Evolutionary conservation across 2,113 vertebrate genomes (phyloP).

Genomic region (Zingel zingel): DNA sequence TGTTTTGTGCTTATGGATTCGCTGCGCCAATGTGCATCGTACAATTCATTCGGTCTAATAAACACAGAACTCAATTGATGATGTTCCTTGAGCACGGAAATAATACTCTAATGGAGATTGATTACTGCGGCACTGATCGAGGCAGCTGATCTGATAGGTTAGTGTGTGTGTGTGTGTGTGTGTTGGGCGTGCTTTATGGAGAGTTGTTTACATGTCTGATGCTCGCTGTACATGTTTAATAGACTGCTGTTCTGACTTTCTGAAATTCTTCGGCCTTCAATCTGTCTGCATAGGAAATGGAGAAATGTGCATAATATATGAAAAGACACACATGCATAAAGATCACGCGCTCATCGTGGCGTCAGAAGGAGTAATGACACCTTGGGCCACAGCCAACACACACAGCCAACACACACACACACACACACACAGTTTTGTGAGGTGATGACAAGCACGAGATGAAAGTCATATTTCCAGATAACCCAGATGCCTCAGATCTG

Average conservation of each 20-base stretch:
- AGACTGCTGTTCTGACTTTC: conserved; percentile 31
- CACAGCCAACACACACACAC: background rate
- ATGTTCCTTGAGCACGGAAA: conserved; percentile 36
- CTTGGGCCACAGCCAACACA: background rate
- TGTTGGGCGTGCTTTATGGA: conserved; percentile 23
- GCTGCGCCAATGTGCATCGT: background rate
- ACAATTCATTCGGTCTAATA: conserved; percentile 39
- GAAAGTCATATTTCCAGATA: conserved; percentile 56
- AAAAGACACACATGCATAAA: background rate
- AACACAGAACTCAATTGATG: conserved; percentile 30
- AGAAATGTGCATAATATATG: background rate
- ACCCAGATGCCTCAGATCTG: conserved; percentile 54
- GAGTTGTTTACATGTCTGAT: conserved; percentile 54
- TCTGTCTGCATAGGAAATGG: conserved; percentile 29
- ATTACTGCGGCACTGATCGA: conserved; percentile 50
- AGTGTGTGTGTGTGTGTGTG: conserved; percentile 38
- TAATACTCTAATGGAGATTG: conserved; percentile 59
- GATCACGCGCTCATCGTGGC: conserved; percentile 11
- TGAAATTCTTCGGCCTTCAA: background rate
- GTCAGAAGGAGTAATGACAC: background rate
- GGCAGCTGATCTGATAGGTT: conserved; percentile 42
- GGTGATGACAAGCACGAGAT: conserved; percentile 50
- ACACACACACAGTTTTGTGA: conserved; percentile 8
- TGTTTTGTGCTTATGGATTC: conserved; percentile 42
- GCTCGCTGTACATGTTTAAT: conserved; percentile 25